Conservation (phyloP, 2,113 vertebrate genomes). For the Galemys pyrenaicus region DNA sequence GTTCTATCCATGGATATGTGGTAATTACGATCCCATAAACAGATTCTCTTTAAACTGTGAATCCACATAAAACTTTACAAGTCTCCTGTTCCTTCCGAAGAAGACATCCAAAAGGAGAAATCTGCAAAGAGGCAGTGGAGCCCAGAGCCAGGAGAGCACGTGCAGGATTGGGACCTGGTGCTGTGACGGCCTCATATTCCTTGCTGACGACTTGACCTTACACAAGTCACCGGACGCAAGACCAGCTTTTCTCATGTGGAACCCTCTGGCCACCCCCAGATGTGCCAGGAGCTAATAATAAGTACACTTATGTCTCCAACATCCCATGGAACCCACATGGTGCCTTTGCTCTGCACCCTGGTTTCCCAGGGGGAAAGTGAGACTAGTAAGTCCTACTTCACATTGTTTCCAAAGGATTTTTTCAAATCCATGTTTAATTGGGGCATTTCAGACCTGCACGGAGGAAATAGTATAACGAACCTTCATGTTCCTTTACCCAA, state of each 20-base stretch:
- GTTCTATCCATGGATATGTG: neutral
- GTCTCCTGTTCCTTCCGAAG: constrained; percentile 10
- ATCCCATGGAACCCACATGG: neutral
- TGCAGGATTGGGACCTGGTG: neutral
- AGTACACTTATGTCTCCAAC: neutral
- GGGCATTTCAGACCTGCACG: too few species aligned
- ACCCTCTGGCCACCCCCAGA: neutral
- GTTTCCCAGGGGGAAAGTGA: too few species aligned
- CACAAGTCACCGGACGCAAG: neutral
- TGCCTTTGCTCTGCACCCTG: too few species aligned
- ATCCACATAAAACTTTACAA: constrained; percentile 41
- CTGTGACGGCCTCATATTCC: neutral
- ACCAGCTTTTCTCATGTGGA: neutral
- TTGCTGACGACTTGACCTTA: neutral
- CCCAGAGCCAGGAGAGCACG: neutral
- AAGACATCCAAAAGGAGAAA: neutral
- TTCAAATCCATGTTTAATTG: too few species aligned
- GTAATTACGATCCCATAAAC: neutral
- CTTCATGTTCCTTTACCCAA: too few species aligned
- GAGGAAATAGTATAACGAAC: too few species aligned
- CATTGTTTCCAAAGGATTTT: too few species aligned
- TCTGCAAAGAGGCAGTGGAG: neutral
- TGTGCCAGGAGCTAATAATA: neutral
- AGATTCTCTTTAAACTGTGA: constrained; percentile 20
- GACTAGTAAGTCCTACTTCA: too few species aligned